A percentile compares a stretch with the other conserved stretches of the same genome.
Evolutionary conservation across 2,797 vertebrate genomes (phyloP).

Genomic region (Tangara arthus): DNA sequence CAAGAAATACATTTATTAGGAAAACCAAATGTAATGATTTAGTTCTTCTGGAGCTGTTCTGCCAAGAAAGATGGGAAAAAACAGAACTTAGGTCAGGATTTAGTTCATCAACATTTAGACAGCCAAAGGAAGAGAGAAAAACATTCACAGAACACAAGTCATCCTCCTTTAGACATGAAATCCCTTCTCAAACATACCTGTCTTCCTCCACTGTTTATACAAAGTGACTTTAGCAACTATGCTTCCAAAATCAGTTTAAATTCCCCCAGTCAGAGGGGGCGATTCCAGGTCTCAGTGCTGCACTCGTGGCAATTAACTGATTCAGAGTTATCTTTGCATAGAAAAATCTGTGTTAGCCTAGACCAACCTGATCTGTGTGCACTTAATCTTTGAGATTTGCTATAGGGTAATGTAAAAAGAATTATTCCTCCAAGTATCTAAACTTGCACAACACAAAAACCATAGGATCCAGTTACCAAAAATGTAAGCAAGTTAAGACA

Average conservation of each 20-base stretch:
- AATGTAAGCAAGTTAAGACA: background rate
- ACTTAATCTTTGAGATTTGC: background rate
- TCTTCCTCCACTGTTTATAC: background rate
- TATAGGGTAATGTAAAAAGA: background rate
- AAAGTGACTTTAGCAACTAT: background rate
- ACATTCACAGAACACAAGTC: background rate
- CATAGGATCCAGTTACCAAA: background rate
- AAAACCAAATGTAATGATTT: background rate
- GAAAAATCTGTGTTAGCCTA: background rate
- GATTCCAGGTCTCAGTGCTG: background rate
- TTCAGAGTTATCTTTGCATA: background rate
- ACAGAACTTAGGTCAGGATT: background rate
- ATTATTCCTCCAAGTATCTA: background rate
- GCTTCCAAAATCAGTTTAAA: background rate
- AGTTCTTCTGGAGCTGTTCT: background rate
- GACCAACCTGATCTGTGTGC: background rate
- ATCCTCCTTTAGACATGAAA: background rate
- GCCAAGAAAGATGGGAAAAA: background rate
- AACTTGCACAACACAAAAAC: background rate
- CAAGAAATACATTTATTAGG: background rate
- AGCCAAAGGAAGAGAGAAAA: background rate
- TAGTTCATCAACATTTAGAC: background rate
- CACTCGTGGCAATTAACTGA: background rate
- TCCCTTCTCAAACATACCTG: background rate
- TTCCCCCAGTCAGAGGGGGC: background rate